These are phyloP conservation scores for Henricia sp. DNA, from an alignment of 53 echinoderm and acorn worm genomes.

Conservation along the genomic window DNA sequence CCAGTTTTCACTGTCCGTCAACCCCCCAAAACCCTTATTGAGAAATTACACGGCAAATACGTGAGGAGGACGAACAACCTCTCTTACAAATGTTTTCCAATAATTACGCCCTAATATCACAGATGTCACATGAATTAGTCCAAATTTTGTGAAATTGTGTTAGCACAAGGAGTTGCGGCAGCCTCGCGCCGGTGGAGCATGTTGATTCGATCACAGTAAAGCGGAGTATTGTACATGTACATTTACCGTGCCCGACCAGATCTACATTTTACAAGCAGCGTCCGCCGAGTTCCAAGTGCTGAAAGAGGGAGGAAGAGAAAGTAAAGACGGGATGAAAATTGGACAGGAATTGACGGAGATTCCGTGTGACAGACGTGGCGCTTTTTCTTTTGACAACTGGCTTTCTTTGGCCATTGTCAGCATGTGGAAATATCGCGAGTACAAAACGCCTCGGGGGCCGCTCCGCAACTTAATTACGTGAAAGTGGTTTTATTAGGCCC, in stretches of 20 bases:
- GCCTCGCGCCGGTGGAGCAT: slow-evolving; percentile 20
- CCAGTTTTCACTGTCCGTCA: slow-evolving; percentile 25
- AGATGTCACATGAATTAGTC: slow-evolving; percentile 59
- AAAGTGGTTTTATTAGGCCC: slow-evolving; percentile 44
- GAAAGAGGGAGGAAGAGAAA: not conserved
- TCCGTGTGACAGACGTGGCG: slow-evolving; percentile 44
- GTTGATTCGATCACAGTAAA: slow-evolving; percentile 56
- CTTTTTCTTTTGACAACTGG: slow-evolving; percentile 57
- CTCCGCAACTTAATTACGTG: slow-evolving; percentile 46
- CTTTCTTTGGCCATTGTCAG: slow-evolving; percentile 56
- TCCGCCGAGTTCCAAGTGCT: not conserved
- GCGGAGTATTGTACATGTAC: no score
- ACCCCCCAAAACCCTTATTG: not conserved
- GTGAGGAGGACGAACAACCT: no score
- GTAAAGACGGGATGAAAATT: slow-evolving; percentile 10
- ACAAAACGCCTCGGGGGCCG: slow-evolving; percentile 15
- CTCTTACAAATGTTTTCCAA: slow-evolving; percentile 59
- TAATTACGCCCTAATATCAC: slow-evolving; percentile 59
- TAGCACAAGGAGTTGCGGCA: slow-evolving; percentile 24
- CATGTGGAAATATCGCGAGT: slow-evolving; percentile 22
- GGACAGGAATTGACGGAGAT: slow-evolving; percentile 51
- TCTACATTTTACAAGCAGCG: not conserved
- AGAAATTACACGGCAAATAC: not conserved
- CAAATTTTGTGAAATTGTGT: slow-evolving; percentile 58
- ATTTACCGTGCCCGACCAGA: not conserved